These are phyloP conservation scores for Dendrolimus houi DNA, from an alignment of 2,888 invertebrate species.

Conservation along the genomic window DNA sequence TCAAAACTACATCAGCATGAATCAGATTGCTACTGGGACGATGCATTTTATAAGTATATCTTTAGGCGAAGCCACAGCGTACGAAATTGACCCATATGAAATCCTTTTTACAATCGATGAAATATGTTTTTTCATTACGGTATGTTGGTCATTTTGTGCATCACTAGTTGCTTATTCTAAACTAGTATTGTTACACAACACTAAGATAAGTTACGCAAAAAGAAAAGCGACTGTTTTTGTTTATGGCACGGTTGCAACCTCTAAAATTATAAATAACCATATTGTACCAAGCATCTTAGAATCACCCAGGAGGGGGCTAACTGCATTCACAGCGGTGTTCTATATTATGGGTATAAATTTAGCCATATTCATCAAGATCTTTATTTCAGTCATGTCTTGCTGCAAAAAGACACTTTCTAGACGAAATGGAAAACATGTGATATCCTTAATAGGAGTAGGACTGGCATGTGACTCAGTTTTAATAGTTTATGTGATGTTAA, in stretches of 20 bases:
- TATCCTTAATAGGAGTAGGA: slow-evolving; percentile 18
- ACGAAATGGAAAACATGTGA: slow-evolving; percentile 13
- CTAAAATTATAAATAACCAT: slow-evolving; percentile 2
- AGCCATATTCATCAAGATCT: slow-evolving; percentile 14
- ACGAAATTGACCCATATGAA: not conserved
- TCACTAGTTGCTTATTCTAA: slow-evolving; percentile 18
- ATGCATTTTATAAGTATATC: slow-evolving; percentile 9
- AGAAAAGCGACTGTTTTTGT: slow-evolving; percentile 12
- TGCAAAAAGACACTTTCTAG: slow-evolving; percentile 12
- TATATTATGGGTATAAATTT: slow-evolving; percentile 12
- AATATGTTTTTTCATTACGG: slow-evolving; percentile 6
- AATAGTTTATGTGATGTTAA: not conserved
- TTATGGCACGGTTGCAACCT: slow-evolving; percentile 3
- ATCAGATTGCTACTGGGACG: slow-evolving; percentile 18
- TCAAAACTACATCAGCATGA: slow-evolving; percentile 18
- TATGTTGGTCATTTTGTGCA: slow-evolving; percentile 17
- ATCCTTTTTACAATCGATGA: not conserved
- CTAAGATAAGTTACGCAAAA: slow-evolving; percentile 13
- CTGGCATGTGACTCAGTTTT: slow-evolving; percentile 16
- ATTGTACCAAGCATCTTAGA: not conserved
- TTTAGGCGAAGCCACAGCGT: not conserved
- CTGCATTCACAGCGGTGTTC: slow-evolving; percentile 2
- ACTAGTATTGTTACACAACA: slow-evolving; percentile 14
- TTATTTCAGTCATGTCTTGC: slow-evolving; percentile 15
- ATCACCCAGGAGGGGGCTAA: accelerated